These are phyloP conservation scores for Odontamblyopus lacepedii DNA, from an alignment of 2,797 vertebrate species.

Conservation along the genomic window DNA sequence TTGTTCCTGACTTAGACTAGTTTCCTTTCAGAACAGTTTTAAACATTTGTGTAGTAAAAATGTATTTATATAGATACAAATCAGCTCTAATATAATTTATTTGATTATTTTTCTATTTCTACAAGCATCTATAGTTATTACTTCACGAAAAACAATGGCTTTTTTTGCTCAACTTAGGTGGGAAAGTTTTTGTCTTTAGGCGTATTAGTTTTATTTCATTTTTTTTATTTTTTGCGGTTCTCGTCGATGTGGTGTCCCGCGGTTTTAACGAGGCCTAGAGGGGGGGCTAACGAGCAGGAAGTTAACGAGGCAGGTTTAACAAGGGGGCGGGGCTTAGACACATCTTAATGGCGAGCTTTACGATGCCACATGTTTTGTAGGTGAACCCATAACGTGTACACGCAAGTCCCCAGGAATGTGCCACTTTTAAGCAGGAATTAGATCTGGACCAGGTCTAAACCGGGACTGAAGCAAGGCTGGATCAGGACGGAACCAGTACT, in stretches of 20 bases:
- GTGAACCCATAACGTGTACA: not conserved
- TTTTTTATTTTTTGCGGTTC: not conserved
- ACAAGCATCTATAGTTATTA: not conserved
- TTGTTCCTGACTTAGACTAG: not conserved
- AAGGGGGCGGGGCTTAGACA: constrained; percentile 2
- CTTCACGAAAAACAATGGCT: not conserved
- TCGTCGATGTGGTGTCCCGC: not conserved
- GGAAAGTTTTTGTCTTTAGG: not conserved
- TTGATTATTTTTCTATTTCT: not conserved
- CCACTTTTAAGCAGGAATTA: not conserved
- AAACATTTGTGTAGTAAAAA: not conserved
- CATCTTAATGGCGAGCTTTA: constrained; percentile 1
- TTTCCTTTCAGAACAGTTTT: not conserved
- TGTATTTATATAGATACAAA: not conserved
- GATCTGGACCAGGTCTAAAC: not conserved
- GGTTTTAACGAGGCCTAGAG: constrained; percentile 7
- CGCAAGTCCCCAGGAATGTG: not conserved
- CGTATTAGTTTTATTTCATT: not conserved
- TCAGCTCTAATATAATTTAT: not conserved
- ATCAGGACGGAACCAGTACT: no score
- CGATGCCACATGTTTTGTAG: constrained; percentile 7
- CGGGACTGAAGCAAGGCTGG: not conserved
- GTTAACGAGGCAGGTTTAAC: constrained; percentile 13
- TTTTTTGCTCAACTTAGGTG: not conserved
- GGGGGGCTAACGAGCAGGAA: constrained; percentile 10